These are phyloP conservation scores for Picus viridis DNA, from an alignment of 2,797 vertebrate species.

Conservation along the genomic window DNA sequence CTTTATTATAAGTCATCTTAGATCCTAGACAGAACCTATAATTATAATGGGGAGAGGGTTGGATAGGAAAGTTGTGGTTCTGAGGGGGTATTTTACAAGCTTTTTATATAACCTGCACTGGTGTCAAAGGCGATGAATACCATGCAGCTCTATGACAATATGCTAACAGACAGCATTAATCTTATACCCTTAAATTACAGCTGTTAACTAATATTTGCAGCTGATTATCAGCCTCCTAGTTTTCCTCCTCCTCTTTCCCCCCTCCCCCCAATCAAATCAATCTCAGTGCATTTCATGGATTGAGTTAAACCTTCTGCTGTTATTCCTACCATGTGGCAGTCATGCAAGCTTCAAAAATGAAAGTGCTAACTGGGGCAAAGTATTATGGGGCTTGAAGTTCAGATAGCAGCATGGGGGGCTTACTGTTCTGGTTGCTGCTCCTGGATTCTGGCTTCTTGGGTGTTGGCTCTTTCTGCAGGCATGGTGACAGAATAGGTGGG, in stretches of 20 bases:
- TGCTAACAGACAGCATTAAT: neutral
- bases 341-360: no score
- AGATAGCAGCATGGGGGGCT: no score
- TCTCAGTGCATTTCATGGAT: no score
- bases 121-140: neutral
- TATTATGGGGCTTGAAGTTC: no score
- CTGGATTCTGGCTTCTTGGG: no score
- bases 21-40: neutral
- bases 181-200: neutral
- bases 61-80: neutral
- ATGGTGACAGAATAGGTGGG: no score
- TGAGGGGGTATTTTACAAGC: neutral
- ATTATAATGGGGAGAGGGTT: neutral
- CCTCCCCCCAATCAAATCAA: no score
- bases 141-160: neutral
- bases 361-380: no score
- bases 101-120: slow-evolving; percentile 4
- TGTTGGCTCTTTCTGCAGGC: no score
- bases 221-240: neutral
- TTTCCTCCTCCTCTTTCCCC: neutral
- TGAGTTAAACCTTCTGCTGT: no score
- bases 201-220: neutral
- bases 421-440: no score
- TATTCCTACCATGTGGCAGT: no score
- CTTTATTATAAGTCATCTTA: neutral